Evolutionary conservation across 35 echinoderm and acorn worm genomes (phyloP), one percentile per base, ranked within the genome.

Genomic region (Apostichopus californicus): DNA sequence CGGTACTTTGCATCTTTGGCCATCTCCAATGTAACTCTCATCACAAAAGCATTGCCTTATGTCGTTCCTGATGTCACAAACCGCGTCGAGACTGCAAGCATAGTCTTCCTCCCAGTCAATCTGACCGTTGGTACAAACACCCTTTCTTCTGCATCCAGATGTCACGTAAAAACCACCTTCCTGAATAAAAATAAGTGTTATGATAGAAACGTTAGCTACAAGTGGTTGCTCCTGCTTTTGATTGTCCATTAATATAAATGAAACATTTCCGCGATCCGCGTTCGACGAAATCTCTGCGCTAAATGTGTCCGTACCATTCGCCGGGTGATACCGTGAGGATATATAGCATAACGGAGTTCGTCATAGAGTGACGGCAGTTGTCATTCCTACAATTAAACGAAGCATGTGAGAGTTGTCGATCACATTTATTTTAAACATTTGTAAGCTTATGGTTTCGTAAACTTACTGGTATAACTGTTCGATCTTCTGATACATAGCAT

Each of bases 31-130:
- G 80, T 83, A 83, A 20, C 53, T 28, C 5, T 54, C 52, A 54
- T 56, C 56, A 56, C 80, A 83, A 18, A 56, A 83, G 54, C 80
- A 83, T 83, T 83, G 80, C 53, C 80, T 54, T n/a, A 55, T 56
- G 9, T 15, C 20, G 80, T 83, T 83, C 56, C 56, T 83, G 0
- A 83, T 12, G 5, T 54, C 56, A 83, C 80, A 83, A 56, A 56
- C 54, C 15, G 80, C 80, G 15, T 83, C 17, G 7, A 8, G 80
- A 55, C 80, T 83, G 52, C 80, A 83, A 10, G 52, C 34, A 57
- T 83, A 83, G 5, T 56, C 53, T 8, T 54, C 17, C 55, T 18
- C 21, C 11, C 80, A 83, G 34, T 83, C 5, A 14, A 83, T 56
- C 17, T 83, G 34, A 14, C 80, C 53, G 54, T 83, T 83, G 1